Percentiles rank a stretch among this genome's conserved stretches.
These are phyloP conservation scores for Porites cylindrica DNA, from an alignment of 92 coral and sea anemone genomes.

Conservation along the genomic window DNA sequence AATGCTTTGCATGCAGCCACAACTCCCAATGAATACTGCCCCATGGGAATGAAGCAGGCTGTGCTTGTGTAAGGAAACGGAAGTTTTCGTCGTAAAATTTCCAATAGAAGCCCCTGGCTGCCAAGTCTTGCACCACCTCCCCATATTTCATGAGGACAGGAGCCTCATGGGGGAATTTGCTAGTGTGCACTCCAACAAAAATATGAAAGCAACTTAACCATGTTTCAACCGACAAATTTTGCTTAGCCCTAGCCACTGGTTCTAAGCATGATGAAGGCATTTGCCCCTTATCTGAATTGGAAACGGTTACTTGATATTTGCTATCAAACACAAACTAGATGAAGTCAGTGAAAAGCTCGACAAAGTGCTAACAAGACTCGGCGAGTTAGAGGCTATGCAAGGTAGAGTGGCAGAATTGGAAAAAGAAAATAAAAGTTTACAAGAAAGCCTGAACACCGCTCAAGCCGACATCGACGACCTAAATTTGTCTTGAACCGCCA, in stretches of 20 bases:
- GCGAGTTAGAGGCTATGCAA: too few species aligned
- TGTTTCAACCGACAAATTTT: slow-evolving; percentile 35
- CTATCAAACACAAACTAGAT: too few species aligned
- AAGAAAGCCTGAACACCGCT: too few species aligned
- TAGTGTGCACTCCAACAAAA: slow-evolving; percentile 52
- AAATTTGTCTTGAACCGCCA: too few species aligned
- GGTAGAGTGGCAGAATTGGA: too few species aligned
- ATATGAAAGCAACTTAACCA: slow-evolving; percentile 50
- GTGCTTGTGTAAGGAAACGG: slow-evolving; percentile 7
- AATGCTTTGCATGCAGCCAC: slow-evolving; percentile 62
- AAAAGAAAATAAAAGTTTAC: too few species aligned
- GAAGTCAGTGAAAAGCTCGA: too few species aligned
- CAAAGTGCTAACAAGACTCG: too few species aligned
- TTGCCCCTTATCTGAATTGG: slow-evolving; percentile 8
- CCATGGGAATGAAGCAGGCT: slow-evolving; percentile 31
- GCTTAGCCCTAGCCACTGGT: slow-evolving; percentile 44
- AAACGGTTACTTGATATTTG: slow-evolving; percentile 24
- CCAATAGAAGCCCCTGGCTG: slow-evolving; percentile 59
- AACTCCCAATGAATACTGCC: slow-evolving; percentile 52
- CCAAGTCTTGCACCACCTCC: slow-evolving; percentile 47
- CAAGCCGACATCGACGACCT: too few species aligned
- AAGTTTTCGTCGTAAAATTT: background rate
- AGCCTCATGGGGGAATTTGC: slow-evolving; percentile 56
- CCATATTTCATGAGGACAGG: too few species aligned
- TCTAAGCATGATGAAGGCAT: slow-evolving; percentile 29